Base-by-base conservation (phyloP, 2,113 vertebrate species). In the Murina feae region DNA sequence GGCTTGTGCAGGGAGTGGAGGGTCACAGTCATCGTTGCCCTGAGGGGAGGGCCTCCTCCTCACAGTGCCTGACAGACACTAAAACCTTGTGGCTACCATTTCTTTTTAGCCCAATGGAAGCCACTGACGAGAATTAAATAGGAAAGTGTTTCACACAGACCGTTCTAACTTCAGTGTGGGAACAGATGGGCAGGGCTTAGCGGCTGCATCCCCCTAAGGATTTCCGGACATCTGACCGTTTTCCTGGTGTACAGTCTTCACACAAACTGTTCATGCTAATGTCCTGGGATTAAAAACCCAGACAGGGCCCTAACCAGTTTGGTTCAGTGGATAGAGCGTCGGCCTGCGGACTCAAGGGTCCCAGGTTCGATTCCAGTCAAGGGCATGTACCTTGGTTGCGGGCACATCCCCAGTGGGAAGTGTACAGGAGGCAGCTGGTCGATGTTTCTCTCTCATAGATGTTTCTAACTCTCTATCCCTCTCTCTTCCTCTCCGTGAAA, bases 231-330 rank as follows among this genome's bases (percentile, higher is more conserved):
- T 49, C 39, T 66, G 58, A 81, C 47, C 42, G 91, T 91, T 49
- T 32, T 51, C 63, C 86, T 39, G 60, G 49, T 39, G 30, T 51
- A 5, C 2, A 21, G 6, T 23, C 79, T 95, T 71, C 68, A 74
- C 37, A n/a, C 55, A n/a, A 74, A 71, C 11, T 21, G 10, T 53
- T 75, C 87, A 82, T 47, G 60, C 32, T 80, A 79, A 93, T 53
- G 5, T 72, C 18, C 63, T 78, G 17, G 14, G 42, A 85, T 9
- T n/a, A 21, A 49, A 47, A 63, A 21, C 11, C 74, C 55, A 69
- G 39, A 76, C 6, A 82, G 42, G 39, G n/a, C 20, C n/a, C n/a
- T n/a, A n/a, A n/a, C n/a, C n/a, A n/a, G n/a, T n/a, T n/a, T n/a
- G n/a, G n/a, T n/a, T n/a, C n/a, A n/a, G n/a, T n/a, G n/a, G n/a